These are phyloP conservation scores for Neoarius graeffei DNA, from an alignment of 2,113 vertebrate species.

Conservation along the genomic window DNA sequence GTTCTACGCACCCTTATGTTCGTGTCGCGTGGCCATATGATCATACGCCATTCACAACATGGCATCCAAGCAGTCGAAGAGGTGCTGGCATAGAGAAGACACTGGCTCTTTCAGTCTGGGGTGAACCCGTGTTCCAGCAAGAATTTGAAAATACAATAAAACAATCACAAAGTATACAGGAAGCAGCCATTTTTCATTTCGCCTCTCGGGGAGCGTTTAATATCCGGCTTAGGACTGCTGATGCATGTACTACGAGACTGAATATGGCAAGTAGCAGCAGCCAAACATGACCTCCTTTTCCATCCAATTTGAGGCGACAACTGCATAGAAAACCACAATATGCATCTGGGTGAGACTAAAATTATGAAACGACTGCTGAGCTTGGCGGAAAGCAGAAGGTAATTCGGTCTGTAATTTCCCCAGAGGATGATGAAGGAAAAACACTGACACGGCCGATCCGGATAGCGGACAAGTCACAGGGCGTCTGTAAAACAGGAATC, in stretches of 20 bases:
- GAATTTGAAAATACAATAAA: neutral
- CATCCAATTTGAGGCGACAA: no score
- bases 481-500: neutral
- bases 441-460: neutral
- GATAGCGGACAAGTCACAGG: neutral
- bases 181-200: neutral
- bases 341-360: neutral
- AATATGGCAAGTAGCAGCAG: neutral
- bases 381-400: neutral
- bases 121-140: no score
- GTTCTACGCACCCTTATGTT: no score
- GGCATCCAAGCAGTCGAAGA: neutral
- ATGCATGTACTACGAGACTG: neutral
- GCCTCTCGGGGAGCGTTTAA: neutral
- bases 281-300: no score
- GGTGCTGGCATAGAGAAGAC: neutral
- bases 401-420: neutral
- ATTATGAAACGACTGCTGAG: neutral
- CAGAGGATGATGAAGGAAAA: neutral
- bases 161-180: neutral
- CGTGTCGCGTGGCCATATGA: no score
- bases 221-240: neutral
- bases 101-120: no score
- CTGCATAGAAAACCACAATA: neutral
- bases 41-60: neutral